Conservation (phyloP, 2,888 invertebrate genomes). For the Philonicus albiceps region DNA sequence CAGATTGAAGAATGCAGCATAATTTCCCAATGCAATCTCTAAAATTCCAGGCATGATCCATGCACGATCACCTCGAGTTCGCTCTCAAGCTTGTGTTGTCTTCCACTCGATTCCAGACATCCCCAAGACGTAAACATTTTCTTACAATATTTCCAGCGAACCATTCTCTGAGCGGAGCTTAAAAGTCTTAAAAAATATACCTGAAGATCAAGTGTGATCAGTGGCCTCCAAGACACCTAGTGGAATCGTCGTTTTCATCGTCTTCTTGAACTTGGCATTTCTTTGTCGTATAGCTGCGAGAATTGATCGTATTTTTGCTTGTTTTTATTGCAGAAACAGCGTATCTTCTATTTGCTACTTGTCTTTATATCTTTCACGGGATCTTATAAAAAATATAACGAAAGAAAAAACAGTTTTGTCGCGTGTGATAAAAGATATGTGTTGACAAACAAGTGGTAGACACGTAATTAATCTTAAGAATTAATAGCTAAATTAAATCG, state of each 20-base stretch:
- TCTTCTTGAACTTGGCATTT: constrained; percentile 6
- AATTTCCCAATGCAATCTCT: not conserved
- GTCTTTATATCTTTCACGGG: not conserved
- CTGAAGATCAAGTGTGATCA: constrained; percentile 49
- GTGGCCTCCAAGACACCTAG: constrained; percentile 50
- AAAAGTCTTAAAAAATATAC: constrained; percentile 46
- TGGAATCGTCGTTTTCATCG: constrained; percentile 41
- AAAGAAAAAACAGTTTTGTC: not conserved
- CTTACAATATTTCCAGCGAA: not conserved
- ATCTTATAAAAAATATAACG: not conserved
- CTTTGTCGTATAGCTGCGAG: not conserved
- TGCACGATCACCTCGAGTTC: not conserved
- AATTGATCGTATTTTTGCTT: not conserved
- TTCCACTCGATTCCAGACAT: not conserved
- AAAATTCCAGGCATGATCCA: not conserved
- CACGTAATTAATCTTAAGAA: not conserved
- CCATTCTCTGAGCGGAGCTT: not conserved
- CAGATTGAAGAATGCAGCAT: not conserved
- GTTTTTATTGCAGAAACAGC: not conserved
- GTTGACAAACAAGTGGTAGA: constrained; percentile 15
- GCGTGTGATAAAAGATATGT: constrained; percentile 11
- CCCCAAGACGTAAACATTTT: not conserved
- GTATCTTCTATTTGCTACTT: not conserved
- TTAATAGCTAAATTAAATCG: not conserved
- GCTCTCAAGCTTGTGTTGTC: not conserved